Evolutionary conservation across 2,797 vertebrate genomes (phyloP).

Genomic region (Eutrigla gurnardus): DNA sequence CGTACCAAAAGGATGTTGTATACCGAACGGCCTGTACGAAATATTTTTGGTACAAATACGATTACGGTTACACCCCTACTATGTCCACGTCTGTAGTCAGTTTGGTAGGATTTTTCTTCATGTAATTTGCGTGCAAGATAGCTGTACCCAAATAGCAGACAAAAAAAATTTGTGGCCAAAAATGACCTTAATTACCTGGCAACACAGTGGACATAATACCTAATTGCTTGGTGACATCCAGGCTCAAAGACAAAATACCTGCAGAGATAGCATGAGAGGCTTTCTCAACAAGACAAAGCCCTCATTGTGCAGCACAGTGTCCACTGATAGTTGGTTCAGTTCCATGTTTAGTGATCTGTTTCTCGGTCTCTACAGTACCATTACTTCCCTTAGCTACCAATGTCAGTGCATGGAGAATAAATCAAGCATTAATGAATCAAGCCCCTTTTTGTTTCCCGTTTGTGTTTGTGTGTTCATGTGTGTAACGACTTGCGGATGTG

Average conservation of each 20-base stretch:
- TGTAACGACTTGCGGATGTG: not conserved
- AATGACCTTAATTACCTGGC: too few species aligned
- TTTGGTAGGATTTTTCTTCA: too few species aligned
- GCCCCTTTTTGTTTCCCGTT: conserved; percentile 22
- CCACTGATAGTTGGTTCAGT: conserved; percentile 9
- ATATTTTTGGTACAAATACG: too few species aligned
- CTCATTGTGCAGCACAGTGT: conserved; percentile 1
- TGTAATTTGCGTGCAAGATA: not conserved
- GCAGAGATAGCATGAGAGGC: not conserved
- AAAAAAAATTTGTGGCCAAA: not conserved
- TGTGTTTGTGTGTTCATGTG: conserved; percentile 28
- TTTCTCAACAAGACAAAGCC: not conserved
- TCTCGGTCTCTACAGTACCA: conserved; percentile 20
- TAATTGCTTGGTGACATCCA: not conserved
- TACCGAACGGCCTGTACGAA: too few species aligned
- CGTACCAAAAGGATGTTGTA: too few species aligned
- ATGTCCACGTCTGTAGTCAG: not conserved
- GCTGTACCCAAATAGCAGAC: not conserved
- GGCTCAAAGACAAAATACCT: not conserved
- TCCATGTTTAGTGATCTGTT: conserved; percentile 27
- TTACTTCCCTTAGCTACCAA: conserved; percentile 40
- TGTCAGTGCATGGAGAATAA: conserved; percentile 17
- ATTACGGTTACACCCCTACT: too few species aligned
- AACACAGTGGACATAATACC: not conserved
- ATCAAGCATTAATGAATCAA: not conserved